Percentiles rank a stretch among this genome's conserved stretches.
phyloP scores from a whole-genome alignment of 1,140 invertebrate species.

The Phocides pigmalion region DNA sequence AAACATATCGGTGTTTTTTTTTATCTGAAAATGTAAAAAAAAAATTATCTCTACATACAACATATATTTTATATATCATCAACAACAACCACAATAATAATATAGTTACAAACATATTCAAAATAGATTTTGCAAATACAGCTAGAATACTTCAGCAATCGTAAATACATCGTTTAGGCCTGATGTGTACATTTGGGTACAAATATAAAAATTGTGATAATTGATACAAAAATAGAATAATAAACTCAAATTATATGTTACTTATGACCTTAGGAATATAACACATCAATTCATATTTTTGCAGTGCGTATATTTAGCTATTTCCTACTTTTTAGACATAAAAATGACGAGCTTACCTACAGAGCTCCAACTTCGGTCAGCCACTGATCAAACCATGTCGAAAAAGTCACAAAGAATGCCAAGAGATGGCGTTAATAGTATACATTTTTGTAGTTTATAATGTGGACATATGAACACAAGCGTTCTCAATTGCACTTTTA shows the following conservation, averaged over 20 bases:
- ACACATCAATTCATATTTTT: slow-evolving; percentile 45
- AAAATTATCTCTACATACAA: slow-evolving; percentile 1
- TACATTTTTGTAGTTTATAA: slow-evolving; percentile 42
- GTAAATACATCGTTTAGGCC: slow-evolving; percentile 39
- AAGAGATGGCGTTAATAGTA: slow-evolving; percentile 46
- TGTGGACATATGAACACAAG: slow-evolving; percentile 42
- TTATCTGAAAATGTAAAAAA: slow-evolving; percentile 46
- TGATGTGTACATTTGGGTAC: slow-evolving; percentile 49
- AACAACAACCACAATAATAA: slow-evolving; percentile 22
- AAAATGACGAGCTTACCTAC: slow-evolving; percentile 46
- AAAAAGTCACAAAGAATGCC: slow-evolving; percentile 41
- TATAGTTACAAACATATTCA: slow-evolving; percentile 36
- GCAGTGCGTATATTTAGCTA: slow-evolving; percentile 39
- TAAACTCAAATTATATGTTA: slow-evolving; percentile 42
- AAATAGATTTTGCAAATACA: slow-evolving; percentile 34
- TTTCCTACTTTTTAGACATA: slow-evolving; percentile 49
- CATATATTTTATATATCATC: slow-evolving; percentile 20
- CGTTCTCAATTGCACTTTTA: slow-evolving; percentile 43
- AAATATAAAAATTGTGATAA: slow-evolving; percentile 47
- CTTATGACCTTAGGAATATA: slow-evolving; percentile 43
- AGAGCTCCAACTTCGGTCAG: slow-evolving; percentile 39
- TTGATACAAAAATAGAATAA: slow-evolving; percentile 45
- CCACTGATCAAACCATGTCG: slow-evolving; percentile 42
- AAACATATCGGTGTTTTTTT: slow-evolving; percentile 44
- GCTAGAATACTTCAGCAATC: slow-evolving; percentile 29